These are phyloP conservation scores for Campoplex nolae DNA, from an alignment of 2,888 invertebrate species.

Conservation along the genomic window DNA sequence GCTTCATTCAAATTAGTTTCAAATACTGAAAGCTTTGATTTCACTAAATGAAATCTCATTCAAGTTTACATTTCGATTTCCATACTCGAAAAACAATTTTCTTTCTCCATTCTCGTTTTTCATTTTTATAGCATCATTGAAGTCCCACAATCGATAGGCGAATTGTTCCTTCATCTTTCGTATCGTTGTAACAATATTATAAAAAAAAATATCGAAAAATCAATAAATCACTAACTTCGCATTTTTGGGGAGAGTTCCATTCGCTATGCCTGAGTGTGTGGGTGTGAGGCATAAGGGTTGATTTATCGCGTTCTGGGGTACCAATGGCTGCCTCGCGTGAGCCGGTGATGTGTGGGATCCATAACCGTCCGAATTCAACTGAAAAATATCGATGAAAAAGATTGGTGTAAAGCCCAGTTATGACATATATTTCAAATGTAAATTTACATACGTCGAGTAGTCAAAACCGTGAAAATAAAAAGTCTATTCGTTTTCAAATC, in stretches of 20 bases:
- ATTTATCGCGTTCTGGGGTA: slow-evolving; percentile 88
- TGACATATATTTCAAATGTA: background rate
- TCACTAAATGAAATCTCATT: background rate
- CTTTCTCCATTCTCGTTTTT: background rate
- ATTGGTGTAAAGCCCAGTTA: background rate
- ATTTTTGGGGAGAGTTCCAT: slow-evolving; percentile 90
- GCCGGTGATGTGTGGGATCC: slow-evolving; percentile 94
- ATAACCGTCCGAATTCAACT: slow-evolving; percentile 95
- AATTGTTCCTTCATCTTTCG: background rate
- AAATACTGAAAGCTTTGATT: background rate
- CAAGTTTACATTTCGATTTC: background rate
- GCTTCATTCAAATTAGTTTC: background rate
- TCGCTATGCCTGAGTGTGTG: slow-evolving; percentile 85
- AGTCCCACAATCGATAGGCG: background rate
- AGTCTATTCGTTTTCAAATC: background rate
- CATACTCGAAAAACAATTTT: background rate
- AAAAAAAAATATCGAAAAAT: background rate
- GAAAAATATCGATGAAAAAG: slow-evolving; percentile 72
- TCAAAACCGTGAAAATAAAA: background rate
- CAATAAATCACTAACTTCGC: slow-evolving; percentile 90
- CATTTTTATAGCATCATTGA: background rate
- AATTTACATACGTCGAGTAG: background rate
- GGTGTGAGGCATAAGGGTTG: slow-evolving; percentile 82
- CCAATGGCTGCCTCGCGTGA: slow-evolving; percentile 90
- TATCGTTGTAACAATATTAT: background rate